These are phyloP conservation scores for Neopelma chrysocephalum DNA, from an alignment of 2,797 vertebrate genomes.

Conservation along the genomic window DNA sequence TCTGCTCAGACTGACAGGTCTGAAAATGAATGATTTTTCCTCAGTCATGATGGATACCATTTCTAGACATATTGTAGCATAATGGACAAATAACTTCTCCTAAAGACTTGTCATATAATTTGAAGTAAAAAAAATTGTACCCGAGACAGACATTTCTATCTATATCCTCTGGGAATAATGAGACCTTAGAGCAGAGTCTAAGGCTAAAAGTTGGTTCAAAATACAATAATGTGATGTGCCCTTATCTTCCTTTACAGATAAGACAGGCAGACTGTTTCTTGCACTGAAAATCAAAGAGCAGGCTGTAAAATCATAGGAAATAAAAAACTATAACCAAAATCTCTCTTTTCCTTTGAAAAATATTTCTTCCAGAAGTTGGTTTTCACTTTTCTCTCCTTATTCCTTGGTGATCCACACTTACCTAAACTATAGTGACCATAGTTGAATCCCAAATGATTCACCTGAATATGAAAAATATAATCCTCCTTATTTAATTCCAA, in stretches of 20 bases:
- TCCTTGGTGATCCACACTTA: background rate
- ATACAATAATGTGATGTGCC: slow-evolving; percentile 46
- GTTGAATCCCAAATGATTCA: background rate
- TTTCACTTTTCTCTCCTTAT: background rate
- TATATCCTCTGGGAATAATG: slow-evolving; percentile 57
- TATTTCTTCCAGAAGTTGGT: background rate
- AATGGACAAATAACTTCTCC: slow-evolving; percentile 64
- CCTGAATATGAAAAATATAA: background rate
- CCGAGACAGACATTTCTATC: slow-evolving; percentile 62
- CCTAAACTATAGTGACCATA: background rate
- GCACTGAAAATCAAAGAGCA: slow-evolving; percentile 54
- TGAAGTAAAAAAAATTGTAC: slow-evolving; percentile 30
- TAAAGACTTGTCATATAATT: slow-evolving; percentile 67
- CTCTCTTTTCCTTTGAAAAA: slow-evolving; percentile 16
- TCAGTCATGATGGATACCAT: slow-evolving; percentile 58
- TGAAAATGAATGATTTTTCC: slow-evolving; percentile 66
- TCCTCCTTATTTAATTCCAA: background rate
- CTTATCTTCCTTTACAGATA: slow-evolving; percentile 65
- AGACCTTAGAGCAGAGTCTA: slow-evolving; percentile 56
- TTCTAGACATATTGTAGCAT: slow-evolving; percentile 52
- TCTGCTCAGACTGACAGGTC: slow-evolving; percentile 53
- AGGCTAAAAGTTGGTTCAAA: slow-evolving; percentile 55
- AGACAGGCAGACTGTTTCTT: slow-evolving; percentile 42
- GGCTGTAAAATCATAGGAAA: slow-evolving; percentile 51
- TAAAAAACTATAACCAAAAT: background rate